phyloP scores from a whole-genome alignment of 2,113 vertebrate genomes.

The Corvus hawaiiensis region DNA sequence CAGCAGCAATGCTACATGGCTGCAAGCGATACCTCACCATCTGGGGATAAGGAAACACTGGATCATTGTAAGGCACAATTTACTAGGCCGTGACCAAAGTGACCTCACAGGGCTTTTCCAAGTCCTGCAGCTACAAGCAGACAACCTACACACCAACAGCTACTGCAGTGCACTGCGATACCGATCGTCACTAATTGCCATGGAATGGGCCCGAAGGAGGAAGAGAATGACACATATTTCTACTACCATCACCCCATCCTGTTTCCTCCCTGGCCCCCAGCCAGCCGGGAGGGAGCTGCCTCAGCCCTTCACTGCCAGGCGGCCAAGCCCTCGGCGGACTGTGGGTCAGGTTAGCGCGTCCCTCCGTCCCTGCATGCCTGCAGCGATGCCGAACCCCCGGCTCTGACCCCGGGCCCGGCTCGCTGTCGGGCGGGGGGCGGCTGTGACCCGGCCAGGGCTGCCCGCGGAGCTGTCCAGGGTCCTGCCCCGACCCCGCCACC shows the following conservation, averaged over 20 bases:
- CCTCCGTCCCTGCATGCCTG: accelerated
- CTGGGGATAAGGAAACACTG: not conserved
- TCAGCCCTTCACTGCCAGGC: accelerated
- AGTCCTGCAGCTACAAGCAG: not conserved
- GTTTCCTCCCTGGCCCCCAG: not conserved
- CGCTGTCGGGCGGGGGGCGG: not conserved
- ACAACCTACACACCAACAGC: not conserved
- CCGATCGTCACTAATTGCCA: not conserved
- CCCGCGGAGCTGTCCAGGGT: slow-evolving; percentile 26
- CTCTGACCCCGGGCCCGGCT: too few species aligned
- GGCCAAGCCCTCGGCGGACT: accelerated
- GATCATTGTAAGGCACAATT: not conserved
- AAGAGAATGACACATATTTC: not conserved
- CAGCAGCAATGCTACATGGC: not conserved
- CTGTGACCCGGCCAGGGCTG: not conserved
- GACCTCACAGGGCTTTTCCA: not conserved
- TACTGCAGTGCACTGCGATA: accelerated
- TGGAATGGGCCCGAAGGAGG: not conserved
- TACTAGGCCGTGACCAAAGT: not conserved
- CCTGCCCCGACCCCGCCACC: not conserved
- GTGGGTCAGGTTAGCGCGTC: accelerated
- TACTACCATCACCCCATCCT: accelerated
- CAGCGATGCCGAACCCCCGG: not conserved
- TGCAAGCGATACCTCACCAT: not conserved
- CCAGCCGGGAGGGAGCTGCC: not conserved